phyloP scores from a whole-genome alignment of 2,888 invertebrate species.

The Lasioglossum malachurum region DNA sequence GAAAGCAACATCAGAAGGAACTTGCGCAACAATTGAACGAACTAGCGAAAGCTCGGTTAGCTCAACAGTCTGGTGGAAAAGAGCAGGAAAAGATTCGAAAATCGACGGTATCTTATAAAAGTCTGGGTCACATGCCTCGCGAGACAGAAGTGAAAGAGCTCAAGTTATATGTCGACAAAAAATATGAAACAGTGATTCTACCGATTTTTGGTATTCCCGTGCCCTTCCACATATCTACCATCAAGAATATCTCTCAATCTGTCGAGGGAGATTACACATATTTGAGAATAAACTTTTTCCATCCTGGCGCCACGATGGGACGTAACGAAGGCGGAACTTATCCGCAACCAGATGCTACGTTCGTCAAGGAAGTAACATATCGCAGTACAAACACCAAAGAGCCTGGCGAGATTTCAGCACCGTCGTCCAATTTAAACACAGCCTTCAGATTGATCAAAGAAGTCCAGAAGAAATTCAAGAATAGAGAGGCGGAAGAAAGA shows the following conservation, averaged over 20 bases:
- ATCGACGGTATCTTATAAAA: conserved; percentile 98
- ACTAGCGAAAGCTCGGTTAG: conserved; percentile 95
- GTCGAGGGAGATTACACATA: conserved; percentile 99
- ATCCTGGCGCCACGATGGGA: conserved; percentile 98
- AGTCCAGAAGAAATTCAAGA: conserved; percentile 99
- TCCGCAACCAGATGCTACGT: conserved; percentile 97
- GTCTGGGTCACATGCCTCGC: conserved; percentile 95
- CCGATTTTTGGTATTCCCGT: conserved; percentile 98
- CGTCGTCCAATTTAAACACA: conserved; percentile 97
- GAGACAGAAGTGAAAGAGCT: conserved; percentile 97
- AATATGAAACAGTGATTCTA: conserved; percentile 99
- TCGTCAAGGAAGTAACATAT: conserved; percentile 99
- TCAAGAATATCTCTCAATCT: conserved; percentile 99
- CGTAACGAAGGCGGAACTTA: conserved; percentile 96
- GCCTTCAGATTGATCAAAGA: conserved; percentile 99
- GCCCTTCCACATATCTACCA: conserved; percentile 99
- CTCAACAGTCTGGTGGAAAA: conserved; percentile 94
- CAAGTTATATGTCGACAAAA: conserved; percentile 97
- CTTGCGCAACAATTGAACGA: conserved; percentile 96
- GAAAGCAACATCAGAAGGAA: conserved; percentile 98
- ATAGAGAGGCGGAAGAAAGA: conserved; percentile 98
- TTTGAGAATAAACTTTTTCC: conserved; percentile 98
- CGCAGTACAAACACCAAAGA: conserved; percentile 99
- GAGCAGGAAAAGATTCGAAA: conserved; percentile 96
- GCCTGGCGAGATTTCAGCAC: conserved; percentile 97